Conservation (phyloP, 23 tunicate genomes). For the Phallusia fumigata region DNA sequence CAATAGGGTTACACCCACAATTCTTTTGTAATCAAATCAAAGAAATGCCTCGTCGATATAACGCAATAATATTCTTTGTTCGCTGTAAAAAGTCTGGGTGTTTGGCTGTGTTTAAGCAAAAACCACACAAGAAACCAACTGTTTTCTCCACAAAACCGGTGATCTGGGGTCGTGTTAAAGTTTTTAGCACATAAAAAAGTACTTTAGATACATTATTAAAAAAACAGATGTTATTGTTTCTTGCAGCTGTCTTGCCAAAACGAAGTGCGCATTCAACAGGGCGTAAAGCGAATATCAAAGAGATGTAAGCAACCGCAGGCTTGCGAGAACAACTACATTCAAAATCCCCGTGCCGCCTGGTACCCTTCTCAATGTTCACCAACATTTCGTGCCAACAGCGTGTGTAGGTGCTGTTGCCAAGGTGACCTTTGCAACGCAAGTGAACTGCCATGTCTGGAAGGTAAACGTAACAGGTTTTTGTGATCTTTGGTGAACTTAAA, state of each 20-base stretch:
- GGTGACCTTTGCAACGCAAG: slow-evolving; percentile 50
- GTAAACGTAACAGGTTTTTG: slow-evolving; percentile 15
- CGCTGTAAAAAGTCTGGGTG: no score
- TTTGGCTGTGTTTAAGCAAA: no score
- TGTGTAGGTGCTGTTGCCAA: slow-evolving; percentile 68
- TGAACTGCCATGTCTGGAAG: slow-evolving; percentile 68
- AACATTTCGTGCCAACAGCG: slow-evolving; percentile 44
- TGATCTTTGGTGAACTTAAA: no score
- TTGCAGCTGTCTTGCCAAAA: slow-evolving; percentile 52
- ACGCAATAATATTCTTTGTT: no score
- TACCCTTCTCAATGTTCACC: slow-evolving; percentile 56
- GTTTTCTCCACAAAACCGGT: no score
- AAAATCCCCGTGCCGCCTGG: slow-evolving; percentile 67
- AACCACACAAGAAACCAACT: no score
- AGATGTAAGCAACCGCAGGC: slow-evolving; percentile 62
- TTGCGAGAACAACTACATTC: slow-evolving; percentile 61
- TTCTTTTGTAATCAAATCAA: no score
- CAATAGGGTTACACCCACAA: no score
- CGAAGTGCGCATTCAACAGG: slow-evolving; percentile 43
- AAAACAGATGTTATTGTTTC: no score
- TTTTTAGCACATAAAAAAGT: no score
- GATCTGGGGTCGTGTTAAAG: not conserved
- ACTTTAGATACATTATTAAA: no score
- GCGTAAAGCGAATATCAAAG: slow-evolving; percentile 45
- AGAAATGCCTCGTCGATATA: no score